Evolutionary conservation across 1,140 invertebrate species (phyloP), one percentile per base, ranked within the genome.

Genomic region (Drosophila virilis): DNA sequence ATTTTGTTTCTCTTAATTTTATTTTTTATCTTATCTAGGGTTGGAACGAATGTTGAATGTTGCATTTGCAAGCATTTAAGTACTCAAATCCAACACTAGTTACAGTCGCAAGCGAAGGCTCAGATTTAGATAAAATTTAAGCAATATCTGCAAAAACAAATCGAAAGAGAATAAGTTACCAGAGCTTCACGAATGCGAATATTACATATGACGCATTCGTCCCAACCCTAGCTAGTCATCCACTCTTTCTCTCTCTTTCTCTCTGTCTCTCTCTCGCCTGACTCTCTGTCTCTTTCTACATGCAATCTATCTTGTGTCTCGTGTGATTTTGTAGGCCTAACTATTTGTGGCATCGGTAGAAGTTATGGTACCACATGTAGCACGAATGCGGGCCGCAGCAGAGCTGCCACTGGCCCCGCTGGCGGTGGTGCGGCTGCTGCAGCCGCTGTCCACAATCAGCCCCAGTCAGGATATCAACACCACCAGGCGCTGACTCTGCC

Each of bases 331-430:
- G 81, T 92, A 92, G 91, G 91, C 79, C 86, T 92, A 78, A 92
- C 91, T 58, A 92, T 92, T 84, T 92, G 90, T 91, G 91, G 91
- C 78, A 92, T 92, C 80, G 91, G 91, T 91, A 91, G 91, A 90
- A 91, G 86, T 90, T 85, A 91, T 75, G 86, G 86, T 85, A 80
- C 82, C 79, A 85, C 86, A 65, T 91, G 90, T 91, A 86, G 90
- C 91, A 80, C 90, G 46, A 81, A 89, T 46, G 71, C 84, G 62
- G 83, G 78, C 64, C 83, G 86, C 74, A 90, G 80, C 81, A 82
- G 78, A 74, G 77, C 72, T 32, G 68, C 71, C 15, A 61, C 69
- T 48, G 77, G 71, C 35, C 60, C 37, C 43, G 65, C 57, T 37
- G 55, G 17, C 28, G 72, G 76, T 48, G 76, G 68, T 57, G 78